Percentiles rank a stretch among this genome's conserved stretches.
These are phyloP conservation scores for Ciconia boyciana DNA, from an alignment of 2,113 vertebrate genomes.

Conservation along the genomic window DNA sequence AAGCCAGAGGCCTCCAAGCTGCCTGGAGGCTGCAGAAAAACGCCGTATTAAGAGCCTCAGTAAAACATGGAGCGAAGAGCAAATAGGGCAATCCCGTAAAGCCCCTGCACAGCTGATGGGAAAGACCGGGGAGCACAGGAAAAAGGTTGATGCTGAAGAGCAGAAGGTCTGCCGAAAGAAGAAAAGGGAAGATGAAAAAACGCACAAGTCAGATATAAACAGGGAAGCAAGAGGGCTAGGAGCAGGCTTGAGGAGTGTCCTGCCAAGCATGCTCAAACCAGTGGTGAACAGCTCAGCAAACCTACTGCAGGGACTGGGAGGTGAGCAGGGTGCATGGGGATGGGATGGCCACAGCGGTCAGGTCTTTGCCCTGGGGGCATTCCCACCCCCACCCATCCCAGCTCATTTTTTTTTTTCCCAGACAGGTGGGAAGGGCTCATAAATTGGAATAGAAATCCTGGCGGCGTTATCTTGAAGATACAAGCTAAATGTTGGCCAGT, in stretches of 20 bases:
- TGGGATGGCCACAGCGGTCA: not conserved
- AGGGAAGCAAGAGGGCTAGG: not conserved
- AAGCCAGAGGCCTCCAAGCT: not conserved
- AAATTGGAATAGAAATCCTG: not conserved
- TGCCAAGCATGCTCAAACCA: not conserved
- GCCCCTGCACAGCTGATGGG: not conserved
- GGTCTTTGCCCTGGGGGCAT: not conserved
- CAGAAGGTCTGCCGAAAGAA: not conserved
- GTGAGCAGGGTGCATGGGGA: not conserved
- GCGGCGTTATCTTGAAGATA: not conserved
- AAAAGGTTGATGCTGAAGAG: not conserved
- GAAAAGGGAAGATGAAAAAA: not conserved
- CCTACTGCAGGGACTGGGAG: not conserved
- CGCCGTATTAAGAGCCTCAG: not conserved
- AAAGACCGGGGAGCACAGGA: not conserved
- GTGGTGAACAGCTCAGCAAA: not conserved
- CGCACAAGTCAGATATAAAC: rapidly evolving
- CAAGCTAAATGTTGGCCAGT: not conserved
- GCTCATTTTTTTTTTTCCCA: not conserved
- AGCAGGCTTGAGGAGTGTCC: not conserved
- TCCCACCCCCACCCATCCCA: not conserved
- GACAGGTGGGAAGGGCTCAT: not conserved
- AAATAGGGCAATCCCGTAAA: not conserved
- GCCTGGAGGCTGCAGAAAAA: not conserved
- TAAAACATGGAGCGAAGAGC: not conserved